Evolutionary conservation across 2,888 invertebrate species (phyloP).

Genomic region (Mythimna pallens): DNA sequence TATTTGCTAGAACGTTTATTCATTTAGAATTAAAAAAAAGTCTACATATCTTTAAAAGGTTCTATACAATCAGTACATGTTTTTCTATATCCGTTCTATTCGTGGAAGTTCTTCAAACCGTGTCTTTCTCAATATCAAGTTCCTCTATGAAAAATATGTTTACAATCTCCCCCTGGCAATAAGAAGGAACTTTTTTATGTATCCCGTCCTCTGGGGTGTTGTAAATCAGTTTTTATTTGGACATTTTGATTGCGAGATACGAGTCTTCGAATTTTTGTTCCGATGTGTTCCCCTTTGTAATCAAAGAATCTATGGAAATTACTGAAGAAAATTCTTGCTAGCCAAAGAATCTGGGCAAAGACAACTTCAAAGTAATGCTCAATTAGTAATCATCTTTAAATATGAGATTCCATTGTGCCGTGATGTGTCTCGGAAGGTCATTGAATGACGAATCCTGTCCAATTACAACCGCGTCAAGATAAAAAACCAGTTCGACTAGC

Average conservation of each 20-base stretch:
- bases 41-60: slow-evolving; percentile 23
- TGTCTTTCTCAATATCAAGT: slow-evolving; percentile 20
- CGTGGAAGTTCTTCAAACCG: slow-evolving; percentile 1
- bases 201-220: slow-evolving; percentile 21
- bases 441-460: slow-evolving; percentile 20
- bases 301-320: slow-evolving; percentile 26
- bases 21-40: slow-evolving; percentile 28
- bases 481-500: slow-evolving; percentile 38
- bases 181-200: slow-evolving; percentile 25
- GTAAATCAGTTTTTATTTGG: slow-evolving; percentile 56
- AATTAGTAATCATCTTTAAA: not conserved
- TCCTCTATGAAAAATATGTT: slow-evolving; percentile 27
- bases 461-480: not conserved
- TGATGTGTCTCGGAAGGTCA: slow-evolving; percentile 5
- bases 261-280: slow-evolving; percentile 12
- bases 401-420: not conserved
- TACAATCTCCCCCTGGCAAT: slow-evolving; percentile 12
- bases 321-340: not conserved
- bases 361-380: slow-evolving; percentile 7
- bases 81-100: slow-evolving; percentile 35
- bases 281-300: slow-evolving; percentile 26
- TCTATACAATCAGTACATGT: slow-evolving; percentile 11
- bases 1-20: slow-evolving; percentile 25
- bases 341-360: not conserved
- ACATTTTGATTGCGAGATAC: slow-evolving; percentile 54